Evolutionary conservation across 2,113 vertebrate genomes (phyloP).

Genomic region (Antennarius striatus): DNA sequence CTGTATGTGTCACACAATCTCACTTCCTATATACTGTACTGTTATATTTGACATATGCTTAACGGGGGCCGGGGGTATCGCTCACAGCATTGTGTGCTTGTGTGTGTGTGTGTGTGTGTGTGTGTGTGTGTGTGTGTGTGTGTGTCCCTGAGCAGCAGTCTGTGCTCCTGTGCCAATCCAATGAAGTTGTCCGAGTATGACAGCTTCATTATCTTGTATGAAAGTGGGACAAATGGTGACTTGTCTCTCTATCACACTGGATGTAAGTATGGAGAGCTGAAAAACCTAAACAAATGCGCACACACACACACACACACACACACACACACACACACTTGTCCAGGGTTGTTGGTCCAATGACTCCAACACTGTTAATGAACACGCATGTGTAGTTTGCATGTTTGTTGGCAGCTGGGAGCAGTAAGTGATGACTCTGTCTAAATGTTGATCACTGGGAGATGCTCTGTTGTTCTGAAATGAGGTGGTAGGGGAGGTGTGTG

Average conservation of each 20-base stretch:
- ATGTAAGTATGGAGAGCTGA: slow-evolving; percentile 45
- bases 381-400: slow-evolving; percentile 74
- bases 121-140: slow-evolving; percentile 41
- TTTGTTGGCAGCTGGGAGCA: slow-evolving; percentile 88
- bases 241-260: slow-evolving; percentile 95
- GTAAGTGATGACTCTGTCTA: slow-evolving; percentile 99
- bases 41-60: slow-evolving; percentile 82
- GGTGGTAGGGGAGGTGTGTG: slow-evolving; percentile 52
- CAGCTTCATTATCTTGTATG: slow-evolving; percentile 99
- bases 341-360: slow-evolving; percentile 10
- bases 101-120: slow-evolving; percentile 34
- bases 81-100: slow-evolving; percentile 39
- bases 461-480: slow-evolving; percentile 86
- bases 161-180: slow-evolving; percentile 87
- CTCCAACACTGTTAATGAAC: slow-evolving; percentile 4
- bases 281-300: slow-evolving; percentile 31
- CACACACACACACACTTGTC: slow-evolving; percentile 6
- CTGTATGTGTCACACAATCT: slow-evolving; percentile 70
- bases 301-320: slow-evolving; percentile 15
- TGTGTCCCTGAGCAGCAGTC: slow-evolving; percentile 62
- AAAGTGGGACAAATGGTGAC: slow-evolving; percentile 99
- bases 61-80: slow-evolving; percentile 60
- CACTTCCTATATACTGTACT: slow-evolving; percentile 68
- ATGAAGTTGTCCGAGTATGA: slow-evolving; percentile 98
- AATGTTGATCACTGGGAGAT: slow-evolving; percentile 97